Evolutionary conservation across 2,797 vertebrate species (phyloP).

Genomic region (Rhinogobio ventralis): DNA sequence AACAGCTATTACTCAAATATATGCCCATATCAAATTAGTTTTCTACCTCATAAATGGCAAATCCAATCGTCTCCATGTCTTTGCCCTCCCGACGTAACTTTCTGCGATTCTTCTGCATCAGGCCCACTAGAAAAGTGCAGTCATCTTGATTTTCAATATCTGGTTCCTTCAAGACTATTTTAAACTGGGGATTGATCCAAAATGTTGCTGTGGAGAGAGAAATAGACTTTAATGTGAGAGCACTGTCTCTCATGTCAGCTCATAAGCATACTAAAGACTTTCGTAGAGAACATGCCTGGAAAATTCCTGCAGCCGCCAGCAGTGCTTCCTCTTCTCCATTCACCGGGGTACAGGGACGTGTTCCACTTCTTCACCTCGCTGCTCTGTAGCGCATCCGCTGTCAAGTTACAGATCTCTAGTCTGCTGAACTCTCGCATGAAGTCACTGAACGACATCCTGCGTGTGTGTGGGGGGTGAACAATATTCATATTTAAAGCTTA

Average conservation of each 20-base stretch:
- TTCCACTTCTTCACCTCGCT: slow-evolving; percentile 79
- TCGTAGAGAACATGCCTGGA: slow-evolving; percentile 46
- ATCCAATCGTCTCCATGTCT: slow-evolving; percentile 89
- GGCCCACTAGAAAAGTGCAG: slow-evolving; percentile 83
- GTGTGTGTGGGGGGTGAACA: slow-evolving; percentile 18
- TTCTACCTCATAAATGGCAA: slow-evolving; percentile 83
- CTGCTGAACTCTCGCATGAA: slow-evolving; percentile 81
- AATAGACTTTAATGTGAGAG: background rate
- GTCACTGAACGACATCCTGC: slow-evolving; percentile 84
- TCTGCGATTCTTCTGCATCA: slow-evolving; percentile 87
- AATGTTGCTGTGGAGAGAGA: slow-evolving; percentile 77
- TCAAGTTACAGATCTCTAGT: slow-evolving; percentile 89
- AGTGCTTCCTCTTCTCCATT: slow-evolving; percentile 71
- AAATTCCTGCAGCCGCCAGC: slow-evolving; percentile 69
- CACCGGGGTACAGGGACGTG: slow-evolving; percentile 78
- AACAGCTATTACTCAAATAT: background rate
- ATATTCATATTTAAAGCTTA: background rate
- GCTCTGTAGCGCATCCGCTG: slow-evolving; percentile 79
- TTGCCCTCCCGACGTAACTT: slow-evolving; percentile 77
- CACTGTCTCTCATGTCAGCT: background rate
- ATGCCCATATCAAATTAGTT: background rate
- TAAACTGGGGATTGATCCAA: slow-evolving; percentile 89
- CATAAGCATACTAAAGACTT: background rate
- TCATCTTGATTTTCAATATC: slow-evolving; percentile 71
- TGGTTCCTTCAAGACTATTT: slow-evolving; percentile 79